Base-by-base conservation (phyloP, 2,888 invertebrate genomes). In the Clitarchus hookeri region DNA sequence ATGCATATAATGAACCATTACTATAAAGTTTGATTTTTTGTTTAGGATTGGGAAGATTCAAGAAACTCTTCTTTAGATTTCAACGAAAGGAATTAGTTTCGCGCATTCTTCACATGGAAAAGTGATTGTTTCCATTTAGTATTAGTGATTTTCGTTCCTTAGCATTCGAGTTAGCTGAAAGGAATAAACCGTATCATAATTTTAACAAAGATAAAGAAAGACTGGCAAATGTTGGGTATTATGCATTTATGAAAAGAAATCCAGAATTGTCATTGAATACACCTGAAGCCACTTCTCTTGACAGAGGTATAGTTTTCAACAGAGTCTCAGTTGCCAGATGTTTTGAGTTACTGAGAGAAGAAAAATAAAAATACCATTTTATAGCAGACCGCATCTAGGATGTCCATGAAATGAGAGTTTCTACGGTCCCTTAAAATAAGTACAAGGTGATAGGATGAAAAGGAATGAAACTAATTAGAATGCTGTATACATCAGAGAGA, bases 381-480 rank as follows among this genome's bases (percentile, higher is more conserved):
- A 16, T 8, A 65, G 19, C 65, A 16, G 65, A 65, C 16, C 65
- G 65, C 65, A 65, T 16, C 16, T 65, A 4, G 11, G 16, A 65
- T 65, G 65, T 65, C 65, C 11, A 65, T 19, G 65, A 65, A 65
- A 65, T 19, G 65, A 16, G 65, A 65, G 65, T 65, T 65, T 65
- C 65, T 65, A 65, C 65, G 11, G 65, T 65, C 19, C 65, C 65
- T 23, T 12, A 65, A 65, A 65, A 65, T 8, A 65, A 65, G 19
- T 65, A 8, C 19, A 19, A 65, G 19, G 11, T 65, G 65, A 65
- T 16, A 65, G 65, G 65, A 65, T 19, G 6, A 65, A 65, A 65
- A 65, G 19, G 4, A 19, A 44, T 90, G 6, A 65, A 65, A 23
- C 19, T 12, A 65, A 16, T 65, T 65, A 16, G 65, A 16, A 65